Evolutionary conservation across 1,140 invertebrate species (phyloP).

Genomic region (Lerema accius): DNA sequence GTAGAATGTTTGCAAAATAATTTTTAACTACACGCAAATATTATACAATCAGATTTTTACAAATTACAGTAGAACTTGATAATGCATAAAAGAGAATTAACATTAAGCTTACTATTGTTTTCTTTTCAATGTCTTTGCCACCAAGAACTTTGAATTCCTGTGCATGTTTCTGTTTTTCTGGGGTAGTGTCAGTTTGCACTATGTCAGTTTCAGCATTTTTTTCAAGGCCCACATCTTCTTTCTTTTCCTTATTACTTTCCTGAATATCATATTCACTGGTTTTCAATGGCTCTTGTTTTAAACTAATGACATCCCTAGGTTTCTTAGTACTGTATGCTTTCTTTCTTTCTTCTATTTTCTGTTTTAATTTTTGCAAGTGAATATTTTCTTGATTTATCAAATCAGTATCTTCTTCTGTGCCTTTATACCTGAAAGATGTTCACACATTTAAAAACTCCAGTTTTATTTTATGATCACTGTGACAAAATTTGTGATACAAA

Average conservation of each 20-base stretch:
- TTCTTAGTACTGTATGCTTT: slow-evolving; percentile 50
- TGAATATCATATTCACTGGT: background rate
- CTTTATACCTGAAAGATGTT: slow-evolving; percentile 78
- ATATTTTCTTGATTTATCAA: slow-evolving; percentile 74
- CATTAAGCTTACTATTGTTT: slow-evolving; percentile 60
- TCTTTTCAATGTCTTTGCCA: slow-evolving; percentile 77
- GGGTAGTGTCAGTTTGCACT: slow-evolving; percentile 19
- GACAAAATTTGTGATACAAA: too few relatives aligned
- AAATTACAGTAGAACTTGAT: too few relatives aligned
- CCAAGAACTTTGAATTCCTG: slow-evolving; percentile 82
- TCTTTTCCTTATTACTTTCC: slow-evolving; percentile 1
- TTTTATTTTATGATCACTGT: too few relatives aligned
- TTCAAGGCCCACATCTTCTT: slow-evolving; percentile 18
- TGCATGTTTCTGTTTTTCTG: slow-evolving; percentile 33
- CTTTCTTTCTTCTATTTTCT: slow-evolving; percentile 84
- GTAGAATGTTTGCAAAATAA: too few relatives aligned
- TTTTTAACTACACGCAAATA: too few relatives aligned
- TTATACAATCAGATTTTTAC: too few relatives aligned
- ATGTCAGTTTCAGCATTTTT: slow-evolving; percentile 35
- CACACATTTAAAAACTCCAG: too few relatives aligned
- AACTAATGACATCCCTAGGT: slow-evolving; percentile 49
- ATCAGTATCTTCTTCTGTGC: slow-evolving; percentile 63
- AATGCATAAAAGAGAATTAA: background rate
- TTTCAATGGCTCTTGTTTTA: slow-evolving; percentile 33
- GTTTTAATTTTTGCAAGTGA: slow-evolving; percentile 83